Base-by-base conservation (phyloP, 92 coral and sea anemone genomes). In the Siderastrea siderea region DNA sequence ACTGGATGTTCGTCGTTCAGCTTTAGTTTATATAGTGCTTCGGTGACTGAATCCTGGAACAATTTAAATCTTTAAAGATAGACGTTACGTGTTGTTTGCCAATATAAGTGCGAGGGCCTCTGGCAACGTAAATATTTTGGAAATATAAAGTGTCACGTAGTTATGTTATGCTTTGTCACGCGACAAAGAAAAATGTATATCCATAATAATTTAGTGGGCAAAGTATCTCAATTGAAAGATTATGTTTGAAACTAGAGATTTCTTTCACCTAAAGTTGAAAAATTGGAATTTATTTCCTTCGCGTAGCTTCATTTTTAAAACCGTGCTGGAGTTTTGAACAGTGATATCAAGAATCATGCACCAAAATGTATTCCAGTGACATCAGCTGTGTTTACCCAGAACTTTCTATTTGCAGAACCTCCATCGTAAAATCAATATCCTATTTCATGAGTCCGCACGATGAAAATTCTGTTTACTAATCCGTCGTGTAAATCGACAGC, bases 41-140 rank as follows among this genome's bases (percentile, higher is more conserved):
- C 10, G 38, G 68, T 11, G 46, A 50, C 10, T 44, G n/a, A 55
- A 6, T 69, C 53, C 68, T 70, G 43, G 87, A 74, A 84, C 50
- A 45, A n/a, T 10, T 44, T 26, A 26, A 47, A 65, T 63, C 38
- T 44, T 51, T 51, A 17, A 15, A 50, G n/a, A 54, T 47, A 13
- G 72, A 84, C 16, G 61, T 43, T 49, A 60, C 87, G 87, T 84
- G 87, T 84, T 74, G 60, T 63, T 63, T 62, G 61, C 74, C 69
- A 84, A 63, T 60, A 52, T 63, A 50, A 62, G 55, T 1, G 77
- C 16, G 9, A 63, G 45, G n/a, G 45, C 79, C 80, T 15, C 64
- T 43, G 13, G 71, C 61, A 73, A 84, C 48, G 74, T 45, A 84
- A 84, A 84, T 74, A 84, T 83, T 83, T 83, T 73, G 79, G 48